A percentile compares a stretch with the other conserved stretches of the same genome.
Conservation (phyloP, 2,888 invertebrate species). For the Dynastes hyllus region DNA sequence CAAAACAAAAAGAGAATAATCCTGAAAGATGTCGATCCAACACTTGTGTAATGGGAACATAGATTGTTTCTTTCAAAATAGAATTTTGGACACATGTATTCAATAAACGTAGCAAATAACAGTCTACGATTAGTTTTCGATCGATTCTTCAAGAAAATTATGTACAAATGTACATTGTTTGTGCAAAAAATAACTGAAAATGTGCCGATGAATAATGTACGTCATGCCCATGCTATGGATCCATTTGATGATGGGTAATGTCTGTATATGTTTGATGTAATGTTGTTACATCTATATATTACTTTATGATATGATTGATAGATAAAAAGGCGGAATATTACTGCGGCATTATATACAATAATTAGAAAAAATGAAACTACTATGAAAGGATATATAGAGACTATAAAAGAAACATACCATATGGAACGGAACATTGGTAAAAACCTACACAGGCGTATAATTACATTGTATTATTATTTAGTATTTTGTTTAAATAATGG, state of each 20-base stretch:
- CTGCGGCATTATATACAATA: constrained; percentile 21
- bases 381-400: constrained; percentile 21
- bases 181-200: constrained; percentile 11
- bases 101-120: not conserved
- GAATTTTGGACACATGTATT: constrained; percentile 19
- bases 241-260: not conserved
- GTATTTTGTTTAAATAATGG: not conserved
- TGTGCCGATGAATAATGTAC: not conserved
- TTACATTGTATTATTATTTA: constrained; percentile 31
- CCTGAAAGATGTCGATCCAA: not conserved
- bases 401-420: constrained; percentile 41
- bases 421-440: constrained; percentile 47
- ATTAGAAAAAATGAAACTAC: constrained; percentile 20
- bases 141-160: not conserved
- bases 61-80: not conserved
- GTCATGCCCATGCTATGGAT: constrained; percentile 29
- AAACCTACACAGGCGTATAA: constrained; percentile 40
- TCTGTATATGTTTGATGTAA: constrained; percentile 36
- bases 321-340: constrained; percentile 13
- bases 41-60: not conserved
- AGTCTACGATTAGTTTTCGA: not conserved
- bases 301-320: constrained; percentile 31
- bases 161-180: not conserved
- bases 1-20: not conserved
- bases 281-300: constrained; percentile 47